Evolutionary conservation across 2,113 vertebrate species (phyloP).

Genomic region (Sardina pilchardus): DNA sequence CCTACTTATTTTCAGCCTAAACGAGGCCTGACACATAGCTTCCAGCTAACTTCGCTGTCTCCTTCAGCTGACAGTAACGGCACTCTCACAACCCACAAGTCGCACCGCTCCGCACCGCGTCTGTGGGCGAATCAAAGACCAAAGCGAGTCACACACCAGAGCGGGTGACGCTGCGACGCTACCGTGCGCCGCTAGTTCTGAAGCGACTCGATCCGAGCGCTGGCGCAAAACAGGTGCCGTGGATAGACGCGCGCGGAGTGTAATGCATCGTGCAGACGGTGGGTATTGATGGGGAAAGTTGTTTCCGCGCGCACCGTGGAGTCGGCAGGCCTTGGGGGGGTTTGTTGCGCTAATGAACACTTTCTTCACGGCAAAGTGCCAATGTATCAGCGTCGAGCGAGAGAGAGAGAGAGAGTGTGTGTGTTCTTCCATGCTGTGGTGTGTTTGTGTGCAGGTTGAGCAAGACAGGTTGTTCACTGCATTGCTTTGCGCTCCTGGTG

Average conservation of each 20-base stretch:
- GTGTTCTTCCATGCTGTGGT: not conserved
- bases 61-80: not conserved
- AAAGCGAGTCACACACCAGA: not conserved
- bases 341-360: not conserved
- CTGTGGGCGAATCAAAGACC: not conserved
- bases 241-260: not conserved
- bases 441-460: not conserved
- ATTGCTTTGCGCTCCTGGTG: conserved; percentile 5
- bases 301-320: not conserved
- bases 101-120: not conserved
- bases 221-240: not conserved
- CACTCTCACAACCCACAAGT: not conserved
- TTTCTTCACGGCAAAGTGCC: not conserved
- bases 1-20: not conserved
- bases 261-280: not conserved
- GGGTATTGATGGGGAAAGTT: conserved; percentile 23
- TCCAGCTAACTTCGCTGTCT: not conserved
- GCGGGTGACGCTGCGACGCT: not conserved
- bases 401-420: not conserved
- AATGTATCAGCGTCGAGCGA: not conserved
- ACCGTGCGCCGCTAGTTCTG: not conserved
- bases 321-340: not conserved
- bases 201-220: not conserved
- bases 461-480: not conserved
- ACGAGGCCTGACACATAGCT: not conserved